These are phyloP conservation scores for Mormyrus lacerda DNA, from an alignment of 2,113 vertebrate species.

Conservation along the genomic window DNA sequence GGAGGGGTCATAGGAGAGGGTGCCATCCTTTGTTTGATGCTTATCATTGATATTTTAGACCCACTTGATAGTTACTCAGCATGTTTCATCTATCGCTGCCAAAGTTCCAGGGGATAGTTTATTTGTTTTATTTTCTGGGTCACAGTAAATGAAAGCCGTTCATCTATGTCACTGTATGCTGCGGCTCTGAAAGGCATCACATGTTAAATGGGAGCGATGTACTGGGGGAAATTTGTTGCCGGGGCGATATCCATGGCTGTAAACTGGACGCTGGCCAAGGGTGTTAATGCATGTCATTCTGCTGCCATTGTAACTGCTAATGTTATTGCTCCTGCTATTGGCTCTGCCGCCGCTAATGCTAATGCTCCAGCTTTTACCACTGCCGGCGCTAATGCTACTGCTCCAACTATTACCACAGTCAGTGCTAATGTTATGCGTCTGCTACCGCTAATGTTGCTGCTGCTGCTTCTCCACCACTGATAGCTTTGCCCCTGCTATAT, in stretches of 20 bases:
- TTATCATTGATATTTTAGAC: not conserved
- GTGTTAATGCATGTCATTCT: not conserved
- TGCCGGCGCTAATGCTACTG: not conserved
- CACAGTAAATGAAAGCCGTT: conserved; percentile 8
- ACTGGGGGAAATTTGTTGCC: not conserved
- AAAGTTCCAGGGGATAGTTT: not conserved
- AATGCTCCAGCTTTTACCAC: not conserved
- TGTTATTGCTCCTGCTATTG: not conserved
- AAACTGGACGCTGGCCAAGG: conserved; percentile 10
- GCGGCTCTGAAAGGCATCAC: not conserved
- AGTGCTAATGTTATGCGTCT: not conserved
- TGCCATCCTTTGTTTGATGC: not conserved
- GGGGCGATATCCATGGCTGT: not conserved
- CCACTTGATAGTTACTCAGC: not conserved
- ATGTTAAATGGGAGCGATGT: not conserved
- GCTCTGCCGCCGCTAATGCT: not conserved
- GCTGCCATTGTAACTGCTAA: not conserved
- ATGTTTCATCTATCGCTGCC: not conserved
- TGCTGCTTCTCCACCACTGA: not conserved
- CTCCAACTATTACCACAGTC: not conserved
- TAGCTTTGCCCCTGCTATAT: not conserved
- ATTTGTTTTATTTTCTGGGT: not conserved
- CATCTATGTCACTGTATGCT: not conserved
- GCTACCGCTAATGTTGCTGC: not conserved
- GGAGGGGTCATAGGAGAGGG: not conserved